phyloP scores from a whole-genome alignment of 2,888 invertebrate genomes.

The Drosophila putrida region DNA sequence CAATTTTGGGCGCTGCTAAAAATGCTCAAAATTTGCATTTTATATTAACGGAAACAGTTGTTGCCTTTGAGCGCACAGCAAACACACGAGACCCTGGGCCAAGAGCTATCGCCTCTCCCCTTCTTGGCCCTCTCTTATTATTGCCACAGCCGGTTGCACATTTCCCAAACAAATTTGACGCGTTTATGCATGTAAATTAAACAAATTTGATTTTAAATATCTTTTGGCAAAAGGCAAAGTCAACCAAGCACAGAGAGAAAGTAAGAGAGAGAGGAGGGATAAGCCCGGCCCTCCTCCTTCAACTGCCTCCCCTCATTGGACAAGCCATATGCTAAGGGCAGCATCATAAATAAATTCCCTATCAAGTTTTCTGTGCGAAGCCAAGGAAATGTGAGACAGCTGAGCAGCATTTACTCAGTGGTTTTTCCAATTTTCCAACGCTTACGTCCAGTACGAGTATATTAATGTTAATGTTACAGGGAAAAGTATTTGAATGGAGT shows the following conservation, averaged over 20 bases:
- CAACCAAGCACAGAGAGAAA: neutral
- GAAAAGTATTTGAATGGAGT: conserved; percentile 7
- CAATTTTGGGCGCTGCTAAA: conserved; percentile 67
- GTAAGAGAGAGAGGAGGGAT: neutral
- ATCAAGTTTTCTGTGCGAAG: conserved; percentile 22
- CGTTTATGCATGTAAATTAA: conserved; percentile 82
- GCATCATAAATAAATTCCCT: conserved; percentile 53
- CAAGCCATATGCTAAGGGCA: conserved; percentile 50
- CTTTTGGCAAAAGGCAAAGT: conserved; percentile 62
- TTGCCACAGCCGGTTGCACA: conserved; percentile 69
- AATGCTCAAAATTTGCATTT: conserved; percentile 81
- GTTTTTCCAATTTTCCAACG: conserved; percentile 36
- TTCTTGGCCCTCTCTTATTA: conserved; percentile 18
- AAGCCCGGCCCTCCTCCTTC: neutral
- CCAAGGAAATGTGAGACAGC: conserved; percentile 38
- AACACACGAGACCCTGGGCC: conserved; percentile 19
- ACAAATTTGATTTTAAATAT: conserved; percentile 81
- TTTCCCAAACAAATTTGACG: conserved; percentile 79
- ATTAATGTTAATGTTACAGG: conserved; percentile 34
- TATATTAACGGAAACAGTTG: conserved; percentile 83
- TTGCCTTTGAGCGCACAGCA: conserved; percentile 76
- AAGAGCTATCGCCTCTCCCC: neutral
- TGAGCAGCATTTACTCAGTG: conserved; percentile 41
- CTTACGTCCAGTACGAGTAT: conserved; percentile 6
- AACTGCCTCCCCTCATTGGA: neutral